phyloP scores from a whole-genome alignment of 2,888 invertebrate species.

The Luffia ferchaultella region DNA sequence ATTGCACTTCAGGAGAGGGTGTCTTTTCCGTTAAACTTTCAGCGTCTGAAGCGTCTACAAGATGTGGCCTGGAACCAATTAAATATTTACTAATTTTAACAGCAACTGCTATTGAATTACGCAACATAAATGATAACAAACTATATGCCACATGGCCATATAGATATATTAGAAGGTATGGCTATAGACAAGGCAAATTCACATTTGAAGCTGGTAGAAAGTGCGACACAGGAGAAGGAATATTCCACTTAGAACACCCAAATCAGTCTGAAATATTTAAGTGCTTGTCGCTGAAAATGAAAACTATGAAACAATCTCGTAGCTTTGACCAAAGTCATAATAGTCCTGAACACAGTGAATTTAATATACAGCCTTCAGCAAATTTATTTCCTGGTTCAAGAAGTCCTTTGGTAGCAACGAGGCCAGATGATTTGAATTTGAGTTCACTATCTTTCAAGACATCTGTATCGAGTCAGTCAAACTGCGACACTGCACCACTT shows the following conservation, averaged over 20 bases:
- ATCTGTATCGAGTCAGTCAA: conserved; percentile 46
- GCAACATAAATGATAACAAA: conserved; percentile 70
- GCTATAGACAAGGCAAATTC: conserved; percentile 86
- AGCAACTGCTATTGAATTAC: conserved; percentile 76
- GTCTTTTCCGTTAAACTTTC: conserved; percentile 81
- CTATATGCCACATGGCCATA: conserved; percentile 84
- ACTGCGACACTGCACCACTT: conserved; percentile 47
- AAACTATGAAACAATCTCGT: conserved; percentile 84
- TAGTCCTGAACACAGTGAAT: conserved; percentile 75
- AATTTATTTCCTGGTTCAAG: conserved; percentile 84
- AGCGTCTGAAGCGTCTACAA: conserved; percentile 79
- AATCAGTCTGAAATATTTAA: conserved; percentile 86
- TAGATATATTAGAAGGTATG: conserved; percentile 82
- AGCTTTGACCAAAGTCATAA: conserved; percentile 72
- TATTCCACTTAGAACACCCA: conserved; percentile 80
- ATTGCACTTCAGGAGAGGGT: conserved; percentile 85
- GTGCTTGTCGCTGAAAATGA: conserved; percentile 84
- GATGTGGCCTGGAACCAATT: conserved; percentile 76
- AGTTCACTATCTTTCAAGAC: conserved; percentile 54
- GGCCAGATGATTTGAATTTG: conserved; percentile 54
- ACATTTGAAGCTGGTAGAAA: conserved; percentile 89
- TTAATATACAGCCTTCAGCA: conserved; percentile 76
- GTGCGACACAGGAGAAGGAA: conserved; percentile 86
- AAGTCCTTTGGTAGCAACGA: conserved; percentile 76
- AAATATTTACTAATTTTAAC: conserved; percentile 79